Conservation (phyloP, 1,140 invertebrate genomes). For the Contarinia nasturtii region DNA sequence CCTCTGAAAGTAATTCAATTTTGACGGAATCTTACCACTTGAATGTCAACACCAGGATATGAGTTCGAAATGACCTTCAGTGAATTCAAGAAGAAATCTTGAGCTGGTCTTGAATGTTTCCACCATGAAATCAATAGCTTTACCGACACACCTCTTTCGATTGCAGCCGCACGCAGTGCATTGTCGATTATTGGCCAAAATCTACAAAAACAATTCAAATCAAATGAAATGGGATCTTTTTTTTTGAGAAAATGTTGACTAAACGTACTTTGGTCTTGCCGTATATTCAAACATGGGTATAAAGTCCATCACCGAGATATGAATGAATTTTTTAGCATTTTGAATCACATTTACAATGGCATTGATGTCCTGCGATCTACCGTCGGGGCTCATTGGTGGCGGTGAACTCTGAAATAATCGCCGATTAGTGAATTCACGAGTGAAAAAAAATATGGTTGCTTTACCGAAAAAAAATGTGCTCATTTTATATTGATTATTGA, state of each 20-base stretch:
- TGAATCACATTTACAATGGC: slow-evolving; percentile 67
- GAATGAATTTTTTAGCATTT: slow-evolving; percentile 65
- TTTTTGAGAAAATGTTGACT: too few relatives aligned
- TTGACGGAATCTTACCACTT: too few relatives aligned
- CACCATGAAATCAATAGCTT: slow-evolving; percentile 72
- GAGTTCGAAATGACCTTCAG: slow-evolving; percentile 45
- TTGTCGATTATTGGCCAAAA: slow-evolving; percentile 89
- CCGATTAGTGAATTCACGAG: too few relatives aligned
- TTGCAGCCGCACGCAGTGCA: slow-evolving; percentile 58
- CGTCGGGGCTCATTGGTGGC: slow-evolving; percentile 56
- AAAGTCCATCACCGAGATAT: slow-evolving; percentile 96
- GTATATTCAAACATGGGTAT: slow-evolving; percentile 57
- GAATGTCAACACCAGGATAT: slow-evolving; percentile 46
- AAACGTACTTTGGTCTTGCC: slow-evolving; percentile 33
- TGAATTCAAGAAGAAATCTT: slow-evolving; percentile 65
- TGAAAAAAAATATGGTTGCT: too few relatives aligned
- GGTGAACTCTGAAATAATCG: slow-evolving; percentile 65
- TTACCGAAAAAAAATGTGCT: slow-evolving; percentile 59
- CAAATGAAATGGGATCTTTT: too few relatives aligned
- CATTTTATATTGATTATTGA: slow-evolving; percentile 35
- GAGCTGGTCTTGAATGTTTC: slow-evolving; percentile 59
- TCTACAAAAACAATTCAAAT: too few relatives aligned
- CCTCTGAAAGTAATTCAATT: too few relatives aligned
- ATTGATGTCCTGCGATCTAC: slow-evolving; percentile 67
- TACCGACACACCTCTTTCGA: slow-evolving; percentile 60